phyloP scores from a whole-genome alignment of 2,113 vertebrate species.

The Gila orcuttii region DNA sequence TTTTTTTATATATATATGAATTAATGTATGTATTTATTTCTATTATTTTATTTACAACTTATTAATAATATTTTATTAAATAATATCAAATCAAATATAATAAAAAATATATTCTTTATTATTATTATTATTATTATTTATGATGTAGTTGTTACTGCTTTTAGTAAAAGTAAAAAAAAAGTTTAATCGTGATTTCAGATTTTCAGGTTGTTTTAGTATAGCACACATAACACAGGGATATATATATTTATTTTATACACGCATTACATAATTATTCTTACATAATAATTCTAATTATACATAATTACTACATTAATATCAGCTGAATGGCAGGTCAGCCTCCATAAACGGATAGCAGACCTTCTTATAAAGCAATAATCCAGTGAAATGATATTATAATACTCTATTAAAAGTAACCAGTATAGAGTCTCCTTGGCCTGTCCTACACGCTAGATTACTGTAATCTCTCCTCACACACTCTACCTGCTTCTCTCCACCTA shows the following conservation, averaged over 20 bases:
- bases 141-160: not conserved
- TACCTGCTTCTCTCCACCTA: conserved; percentile 40
- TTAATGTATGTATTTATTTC: no score
- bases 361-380: conserved; percentile 7
- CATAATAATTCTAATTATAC: conserved; percentile 3
- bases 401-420: conserved; percentile 14
- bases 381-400: conserved; percentile 26
- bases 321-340: not conserved
- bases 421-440: conserved; percentile 30
- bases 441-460: conserved; percentile 40
- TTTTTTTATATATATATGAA: no score
- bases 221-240: not conserved
- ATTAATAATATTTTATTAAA: no score
- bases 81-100: no score
- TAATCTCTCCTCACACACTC: conserved; percentile 34
- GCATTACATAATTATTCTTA: conserved; percentile 1
- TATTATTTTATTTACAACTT: no score
- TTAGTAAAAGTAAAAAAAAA: not conserved
- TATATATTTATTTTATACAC: not conserved
- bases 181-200: not conserved
- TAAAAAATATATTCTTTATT: not conserved
- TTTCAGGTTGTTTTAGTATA: not conserved
- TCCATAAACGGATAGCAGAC: not conserved
- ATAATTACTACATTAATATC: conserved; percentile 13
- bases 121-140: not conserved